A percentile compares a stretch with the other conserved stretches of the same genome.
Conservation (phyloP, 2,797 vertebrate genomes). For the Spea hammondii region DNA sequence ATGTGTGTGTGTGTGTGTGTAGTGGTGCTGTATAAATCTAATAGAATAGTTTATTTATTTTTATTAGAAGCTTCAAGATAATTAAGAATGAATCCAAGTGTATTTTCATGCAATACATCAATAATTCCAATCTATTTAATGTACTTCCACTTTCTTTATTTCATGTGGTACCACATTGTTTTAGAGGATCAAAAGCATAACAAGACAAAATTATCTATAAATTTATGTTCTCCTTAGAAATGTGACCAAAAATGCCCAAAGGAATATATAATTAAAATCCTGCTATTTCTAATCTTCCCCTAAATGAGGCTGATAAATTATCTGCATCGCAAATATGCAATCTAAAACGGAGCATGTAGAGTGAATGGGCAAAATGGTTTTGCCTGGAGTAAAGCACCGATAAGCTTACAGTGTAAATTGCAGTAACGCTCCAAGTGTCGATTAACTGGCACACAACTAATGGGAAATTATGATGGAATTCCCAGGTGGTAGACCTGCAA, state of each 20-base stretch:
- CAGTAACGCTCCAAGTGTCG: constrained; percentile 39
- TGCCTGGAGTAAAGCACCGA: constrained; percentile 20
- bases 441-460: constrained; percentile 50
- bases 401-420: constrained; percentile 23
- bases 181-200: too few species aligned
- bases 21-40: too few species aligned
- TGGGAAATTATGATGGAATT: constrained; percentile 49
- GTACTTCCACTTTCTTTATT: too few species aligned
- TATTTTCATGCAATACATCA: too few species aligned
- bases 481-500: background rate
- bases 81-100: too few species aligned
- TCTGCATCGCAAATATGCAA: constrained; percentile 23
- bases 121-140: too few species aligned
- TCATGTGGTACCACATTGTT: too few species aligned
- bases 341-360: constrained; percentile 13
- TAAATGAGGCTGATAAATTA: constrained; percentile 17
- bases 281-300: constrained; percentile 20
- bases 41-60: too few species aligned
- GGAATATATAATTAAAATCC: constrained; percentile 15
- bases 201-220: background rate
- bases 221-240: background rate
- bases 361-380: constrained; percentile 9
- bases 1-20: too few species aligned
- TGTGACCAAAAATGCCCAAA: background rate
- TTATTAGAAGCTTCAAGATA: too few species aligned